Base-by-base conservation (phyloP, 2,797 vertebrate species). In the Danio kyathit region DNA sequence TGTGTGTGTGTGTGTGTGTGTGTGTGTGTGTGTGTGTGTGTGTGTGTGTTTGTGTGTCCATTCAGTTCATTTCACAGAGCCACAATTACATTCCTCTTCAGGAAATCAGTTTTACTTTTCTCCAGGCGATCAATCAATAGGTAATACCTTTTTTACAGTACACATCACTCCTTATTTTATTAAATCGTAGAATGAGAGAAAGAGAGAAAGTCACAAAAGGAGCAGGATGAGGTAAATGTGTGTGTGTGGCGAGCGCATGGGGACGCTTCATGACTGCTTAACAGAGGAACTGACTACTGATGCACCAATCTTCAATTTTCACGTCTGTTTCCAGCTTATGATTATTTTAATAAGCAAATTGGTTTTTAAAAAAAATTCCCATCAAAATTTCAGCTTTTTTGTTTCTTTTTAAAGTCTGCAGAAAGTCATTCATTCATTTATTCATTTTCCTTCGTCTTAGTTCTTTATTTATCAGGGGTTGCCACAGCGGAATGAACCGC, bases 91-190 rank as follows among this genome's bases (percentile, higher is more conserved):
- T 73, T 76, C 61, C 40, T 44, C 41, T 43, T 40, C 73, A 80
- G 57, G 64, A 60, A 64, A 59, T 87, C 60, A 51, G 41, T 66
- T 80, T 43, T 82, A 60, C 64, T 83, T 40, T 64, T 87, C 67
- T 69, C 48, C 6, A 66, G 44, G 63, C 81, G 11, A 63, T 67
- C 72, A 77, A 86, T 88, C 86, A 83, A 88, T 87, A 89, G 19
- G 72, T 83, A 17, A 78, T 69, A 73, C 17, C 74, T 17, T 46
- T 67, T 14, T 49, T 69, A 80, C 49, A 11, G 70, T 48, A 54
- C 77, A 56, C 60, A 65, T 41, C 40, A 43, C 17, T 80, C 56
- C 67, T 73, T 41, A 78, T 19, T 83, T 72, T 49, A 29, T 59
- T 19, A 71, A 76, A 51, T 19, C 48, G 17, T 46, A n/a, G 41